These are phyloP conservation scores for Sterna hirundo DNA, from an alignment of 2,113 vertebrate genomes.

Conservation along the genomic window DNA sequence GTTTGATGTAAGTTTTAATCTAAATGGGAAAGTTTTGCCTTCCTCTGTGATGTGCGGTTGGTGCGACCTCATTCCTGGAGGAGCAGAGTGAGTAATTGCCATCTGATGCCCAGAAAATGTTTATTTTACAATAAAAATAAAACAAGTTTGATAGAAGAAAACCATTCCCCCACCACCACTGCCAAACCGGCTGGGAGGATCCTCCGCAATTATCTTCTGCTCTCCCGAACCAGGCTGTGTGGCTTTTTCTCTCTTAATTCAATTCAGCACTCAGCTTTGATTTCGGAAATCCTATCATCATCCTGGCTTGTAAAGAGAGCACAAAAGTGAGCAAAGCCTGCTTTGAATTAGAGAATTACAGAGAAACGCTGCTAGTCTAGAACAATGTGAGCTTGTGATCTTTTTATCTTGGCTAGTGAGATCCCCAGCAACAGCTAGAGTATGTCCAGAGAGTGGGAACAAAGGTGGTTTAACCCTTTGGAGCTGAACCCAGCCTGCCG, in stretches of 20 bases:
- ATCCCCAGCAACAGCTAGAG: not conserved
- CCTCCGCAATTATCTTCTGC: constrained; percentile 21
- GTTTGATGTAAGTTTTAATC: constrained; percentile 46
- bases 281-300: constrained; percentile 69
- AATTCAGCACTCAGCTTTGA: constrained; percentile 63
- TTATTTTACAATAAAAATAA: constrained; percentile 57
- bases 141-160: constrained; percentile 50
- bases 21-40: constrained; percentile 47
- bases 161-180: not conserved
- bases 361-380: constrained; percentile 47
- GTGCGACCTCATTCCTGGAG: not conserved
- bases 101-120: constrained; percentile 42
- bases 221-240: not conserved
- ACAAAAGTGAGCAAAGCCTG: constrained; percentile 66
- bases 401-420: constrained; percentile 38
- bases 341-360: constrained; percentile 65
- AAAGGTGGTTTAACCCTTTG: constrained; percentile 3
- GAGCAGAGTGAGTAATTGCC: constrained; percentile 8
- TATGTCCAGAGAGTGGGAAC: not conserved
- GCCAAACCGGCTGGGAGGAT: constrained; percentile 27
- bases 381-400: constrained; percentile 56
- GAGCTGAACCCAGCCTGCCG: not conserved
- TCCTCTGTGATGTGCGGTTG: not conserved
- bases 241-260: constrained; percentile 62
- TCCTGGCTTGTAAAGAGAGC: constrained; percentile 36